These are phyloP conservation scores for Conger conger DNA, from an alignment of 2,113 vertebrate species.

Conservation along the genomic window DNA sequence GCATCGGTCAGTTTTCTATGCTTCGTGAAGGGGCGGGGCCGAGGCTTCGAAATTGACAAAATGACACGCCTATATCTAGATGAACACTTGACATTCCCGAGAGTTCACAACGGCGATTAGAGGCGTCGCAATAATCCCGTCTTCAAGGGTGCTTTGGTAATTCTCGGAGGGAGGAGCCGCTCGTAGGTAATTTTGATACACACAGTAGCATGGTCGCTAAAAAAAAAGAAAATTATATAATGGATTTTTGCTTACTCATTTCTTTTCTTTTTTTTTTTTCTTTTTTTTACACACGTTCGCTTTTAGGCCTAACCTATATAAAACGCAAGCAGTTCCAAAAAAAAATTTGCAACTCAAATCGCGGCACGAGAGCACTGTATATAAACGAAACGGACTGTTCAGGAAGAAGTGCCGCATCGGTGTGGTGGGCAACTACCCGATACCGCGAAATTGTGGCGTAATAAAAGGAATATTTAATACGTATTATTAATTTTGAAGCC, in stretches of 20 bases:
- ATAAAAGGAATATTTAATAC: neutral
- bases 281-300: neutral
- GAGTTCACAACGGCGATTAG: constrained; percentile 14
- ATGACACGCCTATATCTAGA: constrained; percentile 3
- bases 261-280: too few relatives aligned
- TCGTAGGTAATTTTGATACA: neutral
- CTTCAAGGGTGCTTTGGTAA: neutral
- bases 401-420: neutral
- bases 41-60: constrained; percentile 38
- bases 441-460: neutral
- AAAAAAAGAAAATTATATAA: neutral
- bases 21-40: constrained; percentile 64
- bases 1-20: constrained; percentile 35
- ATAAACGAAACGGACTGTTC: neutral
- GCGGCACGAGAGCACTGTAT: neutral
- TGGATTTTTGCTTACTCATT: constrained; percentile 2
- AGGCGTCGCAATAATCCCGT: constrained; percentile 9
- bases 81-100: constrained; percentile 19
- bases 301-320: neutral
- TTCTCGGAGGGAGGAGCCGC: neutral
- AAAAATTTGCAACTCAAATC: too few relatives aligned
- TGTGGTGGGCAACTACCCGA: neutral
- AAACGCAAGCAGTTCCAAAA: neutral
- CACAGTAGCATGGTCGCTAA: neutral
- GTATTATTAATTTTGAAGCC: too few relatives aligned